phyloP scores from a whole-genome alignment of 2,113 vertebrate species.

The Mormyrus iriodes region DNA sequence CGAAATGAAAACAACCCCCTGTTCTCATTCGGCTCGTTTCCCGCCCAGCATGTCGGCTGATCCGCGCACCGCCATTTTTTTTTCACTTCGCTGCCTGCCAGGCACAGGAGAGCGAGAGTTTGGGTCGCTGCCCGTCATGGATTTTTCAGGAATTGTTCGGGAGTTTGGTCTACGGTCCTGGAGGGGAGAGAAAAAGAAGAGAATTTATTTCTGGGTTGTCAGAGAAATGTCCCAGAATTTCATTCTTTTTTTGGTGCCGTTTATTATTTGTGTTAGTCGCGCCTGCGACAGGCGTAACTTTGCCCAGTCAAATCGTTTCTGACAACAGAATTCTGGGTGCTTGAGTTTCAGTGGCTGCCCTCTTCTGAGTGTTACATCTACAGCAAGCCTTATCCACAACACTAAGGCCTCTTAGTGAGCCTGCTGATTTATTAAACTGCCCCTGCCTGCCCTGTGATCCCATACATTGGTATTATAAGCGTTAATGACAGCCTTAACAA shows the following conservation, averaged over 20 bases:
- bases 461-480: background rate
- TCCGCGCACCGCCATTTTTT: background rate
- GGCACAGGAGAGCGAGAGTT: background rate
- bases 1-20: conserved; percentile 4
- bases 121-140: background rate
- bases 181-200: background rate
- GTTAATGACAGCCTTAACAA: background rate
- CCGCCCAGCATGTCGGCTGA: background rate
- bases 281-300: background rate
- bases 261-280: background rate
- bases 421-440: background rate
- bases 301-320: background rate
- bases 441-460: background rate
- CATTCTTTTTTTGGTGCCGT: background rate
- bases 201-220: background rate
- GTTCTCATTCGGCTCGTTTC: background rate
- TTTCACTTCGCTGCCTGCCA: background rate
- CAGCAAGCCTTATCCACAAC: background rate
- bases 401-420: background rate
- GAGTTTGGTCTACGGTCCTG: background rate
- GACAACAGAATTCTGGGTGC: background rate
- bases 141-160: background rate
- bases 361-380: background rate
- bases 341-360: background rate
- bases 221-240: background rate